Evolutionary conservation across 1,140 invertebrate genomes (phyloP), one percentile per base, ranked within the genome.

Genomic region (Zophobas atratus): DNA sequence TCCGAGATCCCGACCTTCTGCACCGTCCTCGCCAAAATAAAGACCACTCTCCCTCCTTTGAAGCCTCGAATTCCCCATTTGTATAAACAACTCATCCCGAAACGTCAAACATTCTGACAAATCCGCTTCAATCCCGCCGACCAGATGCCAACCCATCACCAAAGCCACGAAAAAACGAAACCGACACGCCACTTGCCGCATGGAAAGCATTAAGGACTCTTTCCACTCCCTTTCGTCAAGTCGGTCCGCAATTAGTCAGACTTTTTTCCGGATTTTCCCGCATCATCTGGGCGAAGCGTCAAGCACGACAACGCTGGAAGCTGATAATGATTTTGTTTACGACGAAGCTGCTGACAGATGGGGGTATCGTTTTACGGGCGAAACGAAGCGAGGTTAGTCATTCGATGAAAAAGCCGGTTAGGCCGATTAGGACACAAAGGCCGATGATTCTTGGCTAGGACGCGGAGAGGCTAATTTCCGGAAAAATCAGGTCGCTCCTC

Each of bases 241-340:
- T 3, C 3, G 3, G 3, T 8, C 3, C 8, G 43, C 43, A 46
- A 46, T 46, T 46, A 46, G 43, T 3, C 43, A 8, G 43, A 20
- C 20, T 8, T 46, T 46, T 8, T 4, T 8, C 43, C 3, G 43
- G 43, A 46, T 46, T 46, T 46, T 46, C 8, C 8, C 3, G 3
- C 8, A 46, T 46, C 43, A 46, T 46, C 43, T 46, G 43, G 43
- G 8, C 3, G 43, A 46, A 46, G 3, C 43, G 46, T n/a, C 35
- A 43, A 43, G 38, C 34, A 36, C 35, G 57, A 70, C 2, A 70
- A 43, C n/a, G 20, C 4, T 4, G 36, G 6, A 20, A 20, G 20
- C 57, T 33, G 57, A 63, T 63, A 63, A 63, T 63, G 57, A 36
- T 63, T 63, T 70, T 41, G 63, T 70, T 70, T 70, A 70, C 46